Evolutionary conservation across 2,113 vertebrate genomes (phyloP), one percentile per base, ranked within the genome.

Genomic region (Camelus dromedarius): DNA sequence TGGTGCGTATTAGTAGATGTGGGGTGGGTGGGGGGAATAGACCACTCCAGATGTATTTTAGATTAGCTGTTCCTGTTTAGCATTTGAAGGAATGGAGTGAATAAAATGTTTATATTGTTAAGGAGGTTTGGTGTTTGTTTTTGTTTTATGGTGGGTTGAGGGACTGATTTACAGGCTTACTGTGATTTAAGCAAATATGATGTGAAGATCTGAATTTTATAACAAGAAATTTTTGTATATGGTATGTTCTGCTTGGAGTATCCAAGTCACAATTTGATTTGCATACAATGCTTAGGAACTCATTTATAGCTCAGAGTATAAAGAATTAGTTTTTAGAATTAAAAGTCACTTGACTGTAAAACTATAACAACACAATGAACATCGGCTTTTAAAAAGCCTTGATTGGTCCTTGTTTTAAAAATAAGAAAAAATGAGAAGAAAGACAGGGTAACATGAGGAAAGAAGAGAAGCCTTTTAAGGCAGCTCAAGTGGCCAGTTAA

Each of bases 161-260:
- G 83, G 87, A 60, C 46, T 88, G 35, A 38, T 92, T 95, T 95
- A 96, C 7, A 95, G 38, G 26, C 16, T 93, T 90, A 89, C 81
- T 96, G 91, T 97, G 89, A 96, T 85, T 80, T 91, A 95, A 91
- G 26, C 56, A 96, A 93, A 95, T 91, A 52, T 88, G 85, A 93
- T 86, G 52, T 95, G 81, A 91, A 95, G 86, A 58, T 92, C 66
- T 95, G 62, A 96, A 92, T 94, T 95, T 95, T 96, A 75, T 91
- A 58, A 72, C 95, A 95, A 89, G 26, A 85, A 76, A 22, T 89
- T 87, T 92, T 64, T 95, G 18, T 88, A 88, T 89, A 28, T 90
- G 19, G 12, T 88, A 52, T 93, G 13, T 92, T 95, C 62, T 93
- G 35, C 62, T 50, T 89, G 70, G 76, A 83, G 56, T 62, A 58